phyloP scores from a whole-genome alignment of 2,888 invertebrate genomes.

The Synanthedon formicaeformis region DNA sequence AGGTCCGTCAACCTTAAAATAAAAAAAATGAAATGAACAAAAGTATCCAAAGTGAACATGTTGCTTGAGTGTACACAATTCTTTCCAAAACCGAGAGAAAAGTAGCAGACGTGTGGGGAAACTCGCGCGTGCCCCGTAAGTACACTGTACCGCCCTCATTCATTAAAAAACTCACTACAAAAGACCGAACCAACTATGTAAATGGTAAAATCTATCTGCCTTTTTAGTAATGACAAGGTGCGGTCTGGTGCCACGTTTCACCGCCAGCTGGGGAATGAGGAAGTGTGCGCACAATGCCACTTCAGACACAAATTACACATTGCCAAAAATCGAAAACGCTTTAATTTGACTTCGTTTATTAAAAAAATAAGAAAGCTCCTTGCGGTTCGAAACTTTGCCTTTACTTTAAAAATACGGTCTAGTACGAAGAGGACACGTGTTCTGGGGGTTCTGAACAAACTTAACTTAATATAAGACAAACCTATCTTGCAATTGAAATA shows the following conservation, averaged over 20 bases:
- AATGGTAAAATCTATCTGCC: slow-evolving; percentile 40
- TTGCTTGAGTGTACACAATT: too few species aligned
- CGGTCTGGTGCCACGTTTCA: slow-evolving; percentile 42
- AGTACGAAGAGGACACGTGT: too few species aligned
- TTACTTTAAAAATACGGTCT: too few species aligned
- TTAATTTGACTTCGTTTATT: slow-evolving; percentile 14
- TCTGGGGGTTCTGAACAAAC: too few species aligned
- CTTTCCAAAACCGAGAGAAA: too few species aligned
- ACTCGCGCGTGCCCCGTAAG: slow-evolving; percentile 26
- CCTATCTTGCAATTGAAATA: too few species aligned
- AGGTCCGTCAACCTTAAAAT: too few species aligned
- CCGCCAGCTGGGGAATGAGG: slow-evolving; percentile 55
- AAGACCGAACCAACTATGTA: slow-evolving; percentile 31
- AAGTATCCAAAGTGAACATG: too few species aligned
- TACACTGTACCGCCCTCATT: slow-evolving; percentile 16
- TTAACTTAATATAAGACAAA: too few species aligned
- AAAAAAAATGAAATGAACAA: too few species aligned
- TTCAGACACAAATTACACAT: slow-evolving; percentile 35
- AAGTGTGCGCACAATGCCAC: slow-evolving; percentile 39
- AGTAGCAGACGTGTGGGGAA: slow-evolving; percentile 18
- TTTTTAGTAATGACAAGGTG: slow-evolving; percentile 54
- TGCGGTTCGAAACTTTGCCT: slow-evolving; percentile 8
- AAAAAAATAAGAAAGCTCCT: slow-evolving; percentile 15
- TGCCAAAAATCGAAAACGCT: slow-evolving; percentile 38
- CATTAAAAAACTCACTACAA: slow-evolving; percentile 37